Percentiles rank a stretch among this genome's conserved stretches.
Evolutionary conservation across 2,113 vertebrate species (phyloP).

Genomic region (Xenopus borealis): DNA sequence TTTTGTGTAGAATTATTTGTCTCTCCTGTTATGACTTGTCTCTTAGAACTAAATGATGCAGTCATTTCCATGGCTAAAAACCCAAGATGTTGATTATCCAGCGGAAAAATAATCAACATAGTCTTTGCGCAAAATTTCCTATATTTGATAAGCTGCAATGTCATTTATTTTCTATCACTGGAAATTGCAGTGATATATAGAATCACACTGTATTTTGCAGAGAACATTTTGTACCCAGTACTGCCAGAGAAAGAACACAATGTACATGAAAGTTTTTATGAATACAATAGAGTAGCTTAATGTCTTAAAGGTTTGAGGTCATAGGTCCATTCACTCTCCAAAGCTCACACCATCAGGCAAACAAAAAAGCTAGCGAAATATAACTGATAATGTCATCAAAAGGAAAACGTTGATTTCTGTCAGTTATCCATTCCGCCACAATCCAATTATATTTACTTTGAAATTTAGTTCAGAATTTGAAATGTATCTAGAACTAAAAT

Average conservation of each 20-base stretch:
- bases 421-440: neutral
- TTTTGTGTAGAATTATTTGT: no score
- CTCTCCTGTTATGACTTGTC: no score
- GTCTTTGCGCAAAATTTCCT: no score
- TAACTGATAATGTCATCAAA: conserved; percentile 6
- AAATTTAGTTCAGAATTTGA: no score
- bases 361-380: conserved; percentile 1
- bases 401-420: neutral
- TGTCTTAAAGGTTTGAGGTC: conserved; percentile 21
- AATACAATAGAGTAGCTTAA: conserved; percentile 1
- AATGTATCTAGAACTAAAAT: no score
- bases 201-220: neutral
- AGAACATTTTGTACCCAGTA: conserved; percentile 26
- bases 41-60: no score
- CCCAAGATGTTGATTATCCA: no score
- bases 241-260: conserved; percentile 9
- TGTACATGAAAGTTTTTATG: conserved; percentile 12
- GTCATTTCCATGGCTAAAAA: no score
- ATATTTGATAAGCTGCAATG: no score
- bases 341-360: neutral
- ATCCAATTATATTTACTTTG: neutral
- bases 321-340: conserved; percentile 5
- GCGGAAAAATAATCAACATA: no score
- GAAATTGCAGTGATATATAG: neutral
- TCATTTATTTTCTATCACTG: no score